Base-by-base conservation (phyloP, 2,797 vertebrate genomes). In the Malacoraja senta region DNA sequence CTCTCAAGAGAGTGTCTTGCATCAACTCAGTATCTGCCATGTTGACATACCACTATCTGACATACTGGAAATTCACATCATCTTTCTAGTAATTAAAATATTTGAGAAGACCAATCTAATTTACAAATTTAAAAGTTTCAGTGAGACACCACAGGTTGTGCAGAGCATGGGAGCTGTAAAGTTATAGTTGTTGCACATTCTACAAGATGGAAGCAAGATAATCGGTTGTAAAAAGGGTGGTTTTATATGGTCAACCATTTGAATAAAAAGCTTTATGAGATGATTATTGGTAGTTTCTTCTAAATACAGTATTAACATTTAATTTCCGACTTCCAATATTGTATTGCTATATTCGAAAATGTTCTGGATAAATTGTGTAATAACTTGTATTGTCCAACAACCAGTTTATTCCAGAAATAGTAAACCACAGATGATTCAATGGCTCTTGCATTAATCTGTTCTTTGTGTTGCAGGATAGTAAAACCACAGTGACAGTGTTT, bases 401-500 rank as follows among this genome's bases (percentile, higher is more conserved):
- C 32, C 88, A 53, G 21, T 72, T 91, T 26, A 72, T 72, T 91
- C 35, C 68, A 35, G 32, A 35, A 72, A 74, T 44, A 91, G 38
- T 44, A 91, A 15, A 53, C 74, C 24, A 26, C 76, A 71, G 71
- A 35, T 35, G 29, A n/a, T 35, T 26, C 58, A 71, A 7, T 91
- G 19, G 32, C 19, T 58, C 21, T 44, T 77, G 71, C 44, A 4
- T 65, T 61, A 86, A 61, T 91, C 4, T 80, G 12, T n/a, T 65
- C 1, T 80, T 65, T 58, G 93, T 93, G 0, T 93, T 94, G 93
- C 94, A 99, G 99, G 99, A 99, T 94, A 83, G 95, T 8, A 97
- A 95, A 38, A 97, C 96, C 26, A 95, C 97, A 0, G 97, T 99
- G 94, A 97, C 95, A 0, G 95, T 99, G 94, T 98, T 98, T 95